Evolutionary conservation across 2,113 vertebrate species (phyloP).

Genomic region (Eretmochelys imbricata): DNA sequence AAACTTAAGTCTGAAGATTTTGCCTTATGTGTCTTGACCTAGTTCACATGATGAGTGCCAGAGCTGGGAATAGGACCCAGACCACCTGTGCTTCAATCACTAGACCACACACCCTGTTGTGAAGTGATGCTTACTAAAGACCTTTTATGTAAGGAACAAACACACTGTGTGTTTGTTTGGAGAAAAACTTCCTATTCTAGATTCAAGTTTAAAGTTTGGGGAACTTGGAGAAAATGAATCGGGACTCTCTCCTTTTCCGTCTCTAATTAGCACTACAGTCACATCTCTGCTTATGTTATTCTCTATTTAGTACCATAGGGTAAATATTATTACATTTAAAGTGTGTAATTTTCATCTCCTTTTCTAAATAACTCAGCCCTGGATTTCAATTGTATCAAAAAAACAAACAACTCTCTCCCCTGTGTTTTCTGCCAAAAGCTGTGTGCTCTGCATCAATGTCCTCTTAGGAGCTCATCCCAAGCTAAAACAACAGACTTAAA

Average conservation of each 20-base stretch:
- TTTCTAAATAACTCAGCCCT: neutral
- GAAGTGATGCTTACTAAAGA: neutral
- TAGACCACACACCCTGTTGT: neutral
- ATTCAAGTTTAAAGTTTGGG: neutral
- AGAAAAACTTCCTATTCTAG: neutral
- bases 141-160: neutral
- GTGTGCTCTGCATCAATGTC: neutral
- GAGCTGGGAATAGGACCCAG: neutral
- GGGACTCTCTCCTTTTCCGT: neutral
- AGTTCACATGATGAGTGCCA: neutral
- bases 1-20: neutral
- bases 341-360: neutral
- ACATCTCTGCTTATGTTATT: neutral
- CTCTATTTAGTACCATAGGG: neutral
- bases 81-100: neutral
- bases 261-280: neutral
- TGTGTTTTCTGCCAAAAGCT: neutral
- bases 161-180: neutral
- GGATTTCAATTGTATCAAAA: neutral
- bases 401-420: fast-evolving
- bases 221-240: neutral
- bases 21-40: neutral
- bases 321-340: neutral
- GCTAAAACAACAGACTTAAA: conserved; percentile 20
- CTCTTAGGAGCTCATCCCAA: conserved; percentile 23